phyloP scores from a whole-genome alignment of 2,797 vertebrate species.

The Tokudaia muenninki region DNA sequence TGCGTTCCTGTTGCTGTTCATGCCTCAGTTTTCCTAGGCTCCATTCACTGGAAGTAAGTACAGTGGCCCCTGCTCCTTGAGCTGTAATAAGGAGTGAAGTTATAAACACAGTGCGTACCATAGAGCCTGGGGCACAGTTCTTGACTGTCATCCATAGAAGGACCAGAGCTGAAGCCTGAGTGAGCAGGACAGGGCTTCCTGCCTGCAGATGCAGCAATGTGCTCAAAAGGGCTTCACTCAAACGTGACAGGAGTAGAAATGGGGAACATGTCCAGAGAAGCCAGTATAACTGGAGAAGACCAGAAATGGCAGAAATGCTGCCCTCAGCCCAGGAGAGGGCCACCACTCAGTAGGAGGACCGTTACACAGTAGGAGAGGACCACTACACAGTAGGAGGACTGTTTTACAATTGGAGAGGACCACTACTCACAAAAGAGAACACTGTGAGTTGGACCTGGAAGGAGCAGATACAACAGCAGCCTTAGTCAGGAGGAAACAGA shows the following conservation, averaged over 20 bases:
- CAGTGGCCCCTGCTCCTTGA: not conserved
- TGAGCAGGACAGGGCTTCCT: not conserved
- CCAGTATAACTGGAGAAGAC: not conserved
- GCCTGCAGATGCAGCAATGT: not conserved
- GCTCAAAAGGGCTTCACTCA: conserved; percentile 12
- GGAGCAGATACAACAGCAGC: not conserved
- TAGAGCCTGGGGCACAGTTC: not conserved
- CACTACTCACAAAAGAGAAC: not conserved
- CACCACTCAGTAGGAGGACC: not conserved
- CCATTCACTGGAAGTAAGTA: not conserved
- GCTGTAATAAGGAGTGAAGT: not conserved
- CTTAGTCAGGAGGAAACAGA: not conserved
- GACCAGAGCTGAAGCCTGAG: not conserved
- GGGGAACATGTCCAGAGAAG: not conserved
- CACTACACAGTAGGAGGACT: not conserved
- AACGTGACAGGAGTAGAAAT: not conserved
- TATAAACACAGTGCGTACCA: not conserved
- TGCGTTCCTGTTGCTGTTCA: not conserved
- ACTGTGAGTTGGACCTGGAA: not conserved
- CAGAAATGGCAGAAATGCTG: not conserved
- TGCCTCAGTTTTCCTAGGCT: not conserved
- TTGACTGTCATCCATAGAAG: not conserved
- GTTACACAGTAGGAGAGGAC: not conserved
- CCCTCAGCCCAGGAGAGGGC: not conserved
- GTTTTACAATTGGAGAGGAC: not conserved